Evolutionary conservation across 2,888 invertebrate species (phyloP).

Genomic region (Athripsodes cinereus): DNA sequence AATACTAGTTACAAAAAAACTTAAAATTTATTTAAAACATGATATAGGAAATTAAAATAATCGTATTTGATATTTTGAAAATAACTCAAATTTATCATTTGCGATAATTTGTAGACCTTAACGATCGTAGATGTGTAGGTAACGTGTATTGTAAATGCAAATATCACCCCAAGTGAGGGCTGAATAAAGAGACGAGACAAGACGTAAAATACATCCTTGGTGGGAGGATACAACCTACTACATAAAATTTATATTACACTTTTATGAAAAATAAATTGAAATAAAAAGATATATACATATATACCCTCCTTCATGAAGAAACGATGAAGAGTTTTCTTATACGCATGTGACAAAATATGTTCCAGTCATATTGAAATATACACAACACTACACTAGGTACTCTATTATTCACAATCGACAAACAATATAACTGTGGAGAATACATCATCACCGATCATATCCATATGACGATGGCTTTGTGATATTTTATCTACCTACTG

Average conservation of each 20-base stretch:
- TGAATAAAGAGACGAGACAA: slow-evolving; percentile 12
- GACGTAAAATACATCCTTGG: slow-evolving; percentile 22
- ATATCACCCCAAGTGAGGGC: slow-evolving; percentile 7
- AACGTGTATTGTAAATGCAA: slow-evolving; percentile 16
- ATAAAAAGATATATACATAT: too few species aligned
- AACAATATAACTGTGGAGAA: too few species aligned
- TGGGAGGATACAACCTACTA: slow-evolving; percentile 1
- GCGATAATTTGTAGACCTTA: background rate
- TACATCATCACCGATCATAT: too few species aligned
- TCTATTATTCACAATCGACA: background rate
- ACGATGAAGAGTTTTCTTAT: slow-evolving; percentile 6
- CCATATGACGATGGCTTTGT: too few species aligned
- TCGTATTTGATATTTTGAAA: too few species aligned
- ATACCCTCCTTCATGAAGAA: slow-evolving; percentile 11
- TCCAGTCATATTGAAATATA: too few species aligned
- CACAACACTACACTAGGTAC: background rate
- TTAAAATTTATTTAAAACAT: too few species aligned
- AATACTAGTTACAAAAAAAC: too few species aligned
- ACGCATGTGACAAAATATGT: background rate
- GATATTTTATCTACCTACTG: too few species aligned
- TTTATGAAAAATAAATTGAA: slow-evolving; percentile 26
- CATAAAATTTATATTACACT: slow-evolving; percentile 23
- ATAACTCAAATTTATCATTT: background rate
- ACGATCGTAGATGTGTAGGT: background rate
- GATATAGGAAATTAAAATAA: too few species aligned